Conservation (phyloP, 2,888 invertebrate genomes). For the Dioctria linearis region DNA sequence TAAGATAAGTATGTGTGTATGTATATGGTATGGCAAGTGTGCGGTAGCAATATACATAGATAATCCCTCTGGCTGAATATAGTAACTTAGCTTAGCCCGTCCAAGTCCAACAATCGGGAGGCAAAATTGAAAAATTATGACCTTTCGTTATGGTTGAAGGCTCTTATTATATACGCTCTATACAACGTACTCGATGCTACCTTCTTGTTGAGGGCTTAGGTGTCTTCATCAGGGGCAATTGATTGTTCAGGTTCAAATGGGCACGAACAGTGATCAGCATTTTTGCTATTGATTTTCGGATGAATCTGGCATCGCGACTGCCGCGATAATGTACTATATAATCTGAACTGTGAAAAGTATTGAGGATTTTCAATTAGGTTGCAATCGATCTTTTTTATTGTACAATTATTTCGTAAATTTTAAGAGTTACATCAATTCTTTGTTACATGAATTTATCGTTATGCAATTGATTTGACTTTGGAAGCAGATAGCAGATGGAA, state of each 20-base stretch:
- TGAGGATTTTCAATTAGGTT: conserved; percentile 7
- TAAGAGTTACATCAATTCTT: neutral
- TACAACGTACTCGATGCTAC: conserved; percentile 39
- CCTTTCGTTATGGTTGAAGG: conserved; percentile 51
- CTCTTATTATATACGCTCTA: conserved; percentile 9
- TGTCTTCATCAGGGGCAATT: conserved; percentile 51
- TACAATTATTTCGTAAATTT: conserved; percentile 7
- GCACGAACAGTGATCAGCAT: conserved; percentile 41
- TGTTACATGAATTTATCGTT: neutral
- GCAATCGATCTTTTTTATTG: conserved; percentile 15
- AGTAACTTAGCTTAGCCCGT: neutral
- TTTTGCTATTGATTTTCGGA: conserved; percentile 38
- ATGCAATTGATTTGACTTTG: neutral
- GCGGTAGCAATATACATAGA: neutral
- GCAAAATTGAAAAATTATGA: conserved; percentile 51
- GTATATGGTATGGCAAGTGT: conserved; percentile 2
- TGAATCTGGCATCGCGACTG: neutral
- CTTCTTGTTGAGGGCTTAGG: conserved; percentile 45
- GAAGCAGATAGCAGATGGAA: neutral
- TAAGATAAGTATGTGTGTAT: too few species aligned
- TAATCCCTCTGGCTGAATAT: neutral
- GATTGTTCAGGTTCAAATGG: conserved; percentile 43
- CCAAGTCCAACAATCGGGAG: conserved; percentile 30
- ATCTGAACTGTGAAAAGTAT: conserved; percentile 19
- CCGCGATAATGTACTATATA: conserved; percentile 1